A percentile compares a stretch with the other conserved stretches of the same genome.
phyloP scores from a whole-genome alignment of 2,113 vertebrate genomes.

The Mesembrinibis cayennensis region DNA sequence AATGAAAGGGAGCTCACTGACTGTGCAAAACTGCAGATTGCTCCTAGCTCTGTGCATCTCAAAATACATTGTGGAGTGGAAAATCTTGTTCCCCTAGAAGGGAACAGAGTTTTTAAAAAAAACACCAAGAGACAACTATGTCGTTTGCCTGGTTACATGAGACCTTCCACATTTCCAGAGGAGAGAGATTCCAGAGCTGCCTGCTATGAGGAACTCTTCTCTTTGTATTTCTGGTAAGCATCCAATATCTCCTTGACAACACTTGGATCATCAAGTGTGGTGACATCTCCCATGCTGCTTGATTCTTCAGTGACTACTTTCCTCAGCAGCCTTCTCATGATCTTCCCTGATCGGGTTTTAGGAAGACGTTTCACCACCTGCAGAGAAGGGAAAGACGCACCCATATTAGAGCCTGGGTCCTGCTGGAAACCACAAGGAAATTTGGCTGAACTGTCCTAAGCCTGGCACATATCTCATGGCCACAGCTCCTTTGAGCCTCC shows the following conservation, averaged over 20 bases:
- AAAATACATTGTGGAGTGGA: background rate
- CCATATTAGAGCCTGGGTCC: background rate
- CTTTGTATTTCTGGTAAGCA: conserved; percentile 73
- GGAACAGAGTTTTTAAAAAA: background rate
- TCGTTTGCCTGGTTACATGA: background rate
- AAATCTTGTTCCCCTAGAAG: background rate
- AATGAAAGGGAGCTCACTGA: background rate
- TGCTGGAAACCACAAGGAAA: background rate
- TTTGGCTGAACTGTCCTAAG: background rate
- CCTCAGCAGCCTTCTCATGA: conserved; percentile 88
- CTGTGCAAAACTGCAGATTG: background rate
- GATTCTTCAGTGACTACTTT: conserved; percentile 76
- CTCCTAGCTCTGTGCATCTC: background rate
- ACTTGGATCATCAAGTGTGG: conserved; percentile 87
- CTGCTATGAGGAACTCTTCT: conserved; percentile 17
- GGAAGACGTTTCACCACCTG: conserved; percentile 91
- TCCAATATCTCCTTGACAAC: conserved; percentile 83
- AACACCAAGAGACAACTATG: background rate
- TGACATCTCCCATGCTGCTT: conserved; percentile 82
- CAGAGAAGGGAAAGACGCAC: background rate
- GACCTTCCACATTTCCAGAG: background rate
- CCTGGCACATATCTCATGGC: background rate
- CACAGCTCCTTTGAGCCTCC: background rate
- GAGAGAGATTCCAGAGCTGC: background rate
- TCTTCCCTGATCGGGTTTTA: conserved; percentile 93